phyloP scores from a whole-genome alignment of 2,113 vertebrate genomes.

The Varanus komodoensis region DNA sequence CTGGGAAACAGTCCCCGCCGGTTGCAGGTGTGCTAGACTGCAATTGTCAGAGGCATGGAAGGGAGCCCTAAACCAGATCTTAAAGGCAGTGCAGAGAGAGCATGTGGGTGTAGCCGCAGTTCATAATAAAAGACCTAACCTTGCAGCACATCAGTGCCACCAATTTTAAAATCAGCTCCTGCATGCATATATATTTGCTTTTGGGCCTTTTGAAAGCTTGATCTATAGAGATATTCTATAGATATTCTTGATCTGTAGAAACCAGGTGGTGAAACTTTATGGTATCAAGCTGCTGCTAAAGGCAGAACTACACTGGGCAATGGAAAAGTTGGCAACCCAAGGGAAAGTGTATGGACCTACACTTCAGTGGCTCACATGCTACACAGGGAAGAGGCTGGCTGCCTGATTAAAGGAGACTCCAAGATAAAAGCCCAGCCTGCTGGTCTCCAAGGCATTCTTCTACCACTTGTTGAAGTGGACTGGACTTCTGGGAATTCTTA shows the following conservation, averaged over 20 bases:
- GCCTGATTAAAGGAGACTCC: background rate
- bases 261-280: background rate
- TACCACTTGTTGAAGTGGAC: background rate
- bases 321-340: background rate
- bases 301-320: background rate
- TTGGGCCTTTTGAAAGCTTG: background rate
- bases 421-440: background rate
- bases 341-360: background rate
- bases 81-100: background rate
- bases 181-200: background rate
- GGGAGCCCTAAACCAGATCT: background rate
- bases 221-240: no score
- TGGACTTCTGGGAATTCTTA: background rate
- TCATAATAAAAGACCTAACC: background rate
- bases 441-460: background rate
- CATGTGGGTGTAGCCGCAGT: background rate
- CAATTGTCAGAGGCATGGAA: background rate
- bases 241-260: background rate
- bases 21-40: background rate
- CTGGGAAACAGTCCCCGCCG: background rate
- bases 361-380: background rate
- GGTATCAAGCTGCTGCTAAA: background rate
- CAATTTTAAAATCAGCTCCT: background rate
- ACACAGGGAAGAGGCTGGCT: background rate
- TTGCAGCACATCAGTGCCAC: background rate